Evolutionary conservation across 2,797 vertebrate species (phyloP).

Genomic region (Takifugu rubripes): DNA sequence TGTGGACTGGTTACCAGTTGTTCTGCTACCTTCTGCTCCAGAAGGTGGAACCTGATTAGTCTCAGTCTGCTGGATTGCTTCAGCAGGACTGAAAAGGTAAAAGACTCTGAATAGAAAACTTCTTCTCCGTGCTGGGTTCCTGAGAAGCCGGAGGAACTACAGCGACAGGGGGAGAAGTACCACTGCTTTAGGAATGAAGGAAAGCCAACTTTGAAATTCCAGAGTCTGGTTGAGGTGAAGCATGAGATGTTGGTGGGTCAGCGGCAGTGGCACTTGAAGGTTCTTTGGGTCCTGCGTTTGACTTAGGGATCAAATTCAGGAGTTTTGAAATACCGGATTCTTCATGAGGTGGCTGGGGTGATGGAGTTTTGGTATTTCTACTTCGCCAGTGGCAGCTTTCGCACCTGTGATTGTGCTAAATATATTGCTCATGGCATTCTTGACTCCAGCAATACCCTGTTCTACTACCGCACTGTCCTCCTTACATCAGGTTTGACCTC

Average conservation of each 20-base stretch:
- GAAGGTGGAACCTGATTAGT: conserved; percentile 24
- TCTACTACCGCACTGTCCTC: conserved; percentile 65
- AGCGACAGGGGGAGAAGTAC: conserved; percentile 61
- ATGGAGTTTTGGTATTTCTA: conserved; percentile 44
- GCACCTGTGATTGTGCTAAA: conserved; percentile 77
- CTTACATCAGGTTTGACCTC: conserved; percentile 53
- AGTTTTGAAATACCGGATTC: conserved; percentile 76
- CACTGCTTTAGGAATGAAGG: conserved; percentile 71
- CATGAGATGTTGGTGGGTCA: conserved; percentile 38
- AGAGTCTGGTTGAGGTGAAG: conserved; percentile 65
- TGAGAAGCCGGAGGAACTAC: conserved; percentile 72
- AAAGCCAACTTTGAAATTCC: conserved; percentile 75
- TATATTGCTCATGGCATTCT: conserved; percentile 85
- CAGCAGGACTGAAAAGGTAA: conserved; percentile 70
- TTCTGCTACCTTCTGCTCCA: conserved; percentile 41
- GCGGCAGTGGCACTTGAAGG: conserved; percentile 20
- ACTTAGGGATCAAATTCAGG: conserved; percentile 74
- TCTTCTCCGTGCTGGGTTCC: conserved; percentile 67
- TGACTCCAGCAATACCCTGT: conserved; percentile 76
- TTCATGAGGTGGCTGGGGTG: conserved; percentile 56
- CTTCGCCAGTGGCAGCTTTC: conserved; percentile 76
- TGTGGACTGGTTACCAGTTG: conserved; percentile 60
- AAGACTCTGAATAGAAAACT: conserved; percentile 73
- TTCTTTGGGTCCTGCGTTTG: conserved; percentile 69
- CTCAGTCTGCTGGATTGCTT: conserved; percentile 47